phyloP scores from a whole-genome alignment of 2,888 invertebrate species.

The Zonitis immaculata region DNA sequence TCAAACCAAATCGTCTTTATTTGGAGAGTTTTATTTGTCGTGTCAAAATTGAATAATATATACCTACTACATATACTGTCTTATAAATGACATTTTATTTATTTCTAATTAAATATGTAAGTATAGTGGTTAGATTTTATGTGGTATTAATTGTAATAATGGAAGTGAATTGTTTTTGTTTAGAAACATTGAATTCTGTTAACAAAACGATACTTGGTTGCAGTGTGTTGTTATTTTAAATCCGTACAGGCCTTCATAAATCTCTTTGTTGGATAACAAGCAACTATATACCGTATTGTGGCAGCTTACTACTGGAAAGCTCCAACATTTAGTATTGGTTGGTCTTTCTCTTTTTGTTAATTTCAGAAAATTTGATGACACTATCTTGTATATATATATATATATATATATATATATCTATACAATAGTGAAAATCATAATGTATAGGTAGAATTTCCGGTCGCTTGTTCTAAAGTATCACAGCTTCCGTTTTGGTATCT shows the following conservation, averaged over 20 bases:
- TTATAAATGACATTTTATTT: no score
- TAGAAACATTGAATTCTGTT: not conserved
- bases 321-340: not conserved
- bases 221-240: not conserved
- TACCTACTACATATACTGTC: no score
- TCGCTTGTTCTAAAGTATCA: conserved; percentile 36
- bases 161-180: not conserved
- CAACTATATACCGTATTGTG: not conserved
- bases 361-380: not conserved
- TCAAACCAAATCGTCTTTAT: no score
- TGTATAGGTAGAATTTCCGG: conserved; percentile 29
- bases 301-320: not conserved
- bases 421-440: conserved; percentile 4
- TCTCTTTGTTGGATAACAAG: not conserved
- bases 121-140: not conserved
- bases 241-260: not conserved
- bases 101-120: no score
- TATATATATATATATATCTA: no score
- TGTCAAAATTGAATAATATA: no score
- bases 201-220: not conserved
- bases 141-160: not conserved
- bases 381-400: no score
- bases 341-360: conserved; percentile 10
- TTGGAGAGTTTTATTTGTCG: no score
- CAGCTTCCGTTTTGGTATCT: conserved; percentile 36